These are phyloP conservation scores for Lepus americanus DNA, from an alignment of 2,113 vertebrate species.

Conservation along the genomic window DNA sequence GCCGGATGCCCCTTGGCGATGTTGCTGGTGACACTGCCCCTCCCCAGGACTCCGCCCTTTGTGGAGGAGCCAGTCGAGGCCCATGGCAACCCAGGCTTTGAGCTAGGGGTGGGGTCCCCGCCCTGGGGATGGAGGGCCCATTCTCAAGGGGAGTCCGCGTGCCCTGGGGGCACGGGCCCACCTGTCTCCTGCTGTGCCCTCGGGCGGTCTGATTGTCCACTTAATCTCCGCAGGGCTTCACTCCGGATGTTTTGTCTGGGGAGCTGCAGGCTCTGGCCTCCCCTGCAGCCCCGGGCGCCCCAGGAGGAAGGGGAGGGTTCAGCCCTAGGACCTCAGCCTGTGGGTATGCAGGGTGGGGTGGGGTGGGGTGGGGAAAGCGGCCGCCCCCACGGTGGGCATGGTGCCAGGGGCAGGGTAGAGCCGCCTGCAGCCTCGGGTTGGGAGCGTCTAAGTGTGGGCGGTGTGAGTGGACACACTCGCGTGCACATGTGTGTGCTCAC, in stretches of 20 bases:
- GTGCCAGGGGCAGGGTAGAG: neutral
- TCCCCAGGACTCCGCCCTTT: neutral
- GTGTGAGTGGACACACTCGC: rapidly evolving
- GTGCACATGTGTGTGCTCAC: no score
- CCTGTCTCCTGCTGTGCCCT: neutral
- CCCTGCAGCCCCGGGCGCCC: neutral
- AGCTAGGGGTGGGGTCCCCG: neutral
- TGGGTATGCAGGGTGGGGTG: neutral
- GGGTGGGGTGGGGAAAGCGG: neutral
- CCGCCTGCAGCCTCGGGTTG: neutral
- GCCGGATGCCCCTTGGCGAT: neutral
- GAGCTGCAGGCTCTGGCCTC: neutral
- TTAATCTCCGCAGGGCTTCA: conserved; percentile 57
- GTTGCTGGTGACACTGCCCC: neutral
- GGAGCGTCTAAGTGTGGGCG: no score
- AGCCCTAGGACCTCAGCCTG: neutral
- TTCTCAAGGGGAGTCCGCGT: neutral
- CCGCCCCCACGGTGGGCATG: neutral
- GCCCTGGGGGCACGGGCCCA: neutral
- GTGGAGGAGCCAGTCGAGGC: neutral
- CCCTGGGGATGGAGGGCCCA: neutral
- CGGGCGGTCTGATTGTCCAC: conserved; percentile 30
- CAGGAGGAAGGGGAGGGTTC: conserved; percentile 26
- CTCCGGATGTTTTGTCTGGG: conserved; percentile 79
- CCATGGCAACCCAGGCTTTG: neutral